A percentile compares a stretch with the other conserved stretches of the same genome.
Evolutionary conservation across 2,113 vertebrate species (phyloP).

Genomic region (Hippolais icterina): DNA sequence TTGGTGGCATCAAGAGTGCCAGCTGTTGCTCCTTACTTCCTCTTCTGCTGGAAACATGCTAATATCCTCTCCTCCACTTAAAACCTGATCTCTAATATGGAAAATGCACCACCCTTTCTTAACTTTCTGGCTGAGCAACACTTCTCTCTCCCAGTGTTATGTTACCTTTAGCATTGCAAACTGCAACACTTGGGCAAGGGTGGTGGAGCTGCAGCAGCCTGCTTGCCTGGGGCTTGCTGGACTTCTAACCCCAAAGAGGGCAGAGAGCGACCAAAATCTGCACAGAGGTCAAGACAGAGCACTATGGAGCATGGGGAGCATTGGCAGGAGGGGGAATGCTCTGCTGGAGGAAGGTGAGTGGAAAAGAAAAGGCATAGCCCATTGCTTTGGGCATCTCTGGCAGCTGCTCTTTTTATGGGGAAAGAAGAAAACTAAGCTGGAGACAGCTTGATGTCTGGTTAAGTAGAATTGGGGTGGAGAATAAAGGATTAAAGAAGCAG

Average conservation of each 20-base stretch:
- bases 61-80: neutral
- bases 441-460: neutral
- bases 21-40: neutral
- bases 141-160: neutral
- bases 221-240: neutral
- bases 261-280: neutral
- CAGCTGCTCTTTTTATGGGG: neutral
- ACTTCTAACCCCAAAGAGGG: neutral
- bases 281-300: neutral
- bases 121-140: neutral
- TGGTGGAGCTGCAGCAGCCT: neutral
- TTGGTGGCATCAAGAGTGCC: neutral
- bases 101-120: neutral
- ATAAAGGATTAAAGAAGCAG: neutral
- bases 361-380: neutral
- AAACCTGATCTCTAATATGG: constrained; percentile 27
- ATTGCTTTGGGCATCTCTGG: neutral
- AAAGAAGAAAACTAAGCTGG: neutral
- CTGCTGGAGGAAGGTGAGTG: neutral
- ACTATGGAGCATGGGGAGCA: neutral
- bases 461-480: neutral
- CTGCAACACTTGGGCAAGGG: neutral
- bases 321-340: neutral
- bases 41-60: neutral
- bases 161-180: constrained; percentile 58